Evolutionary conservation across 2,888 invertebrate species (phyloP), one percentile per base, ranked within the genome.

Genomic region (Sinhomidia bicolor): DNA sequence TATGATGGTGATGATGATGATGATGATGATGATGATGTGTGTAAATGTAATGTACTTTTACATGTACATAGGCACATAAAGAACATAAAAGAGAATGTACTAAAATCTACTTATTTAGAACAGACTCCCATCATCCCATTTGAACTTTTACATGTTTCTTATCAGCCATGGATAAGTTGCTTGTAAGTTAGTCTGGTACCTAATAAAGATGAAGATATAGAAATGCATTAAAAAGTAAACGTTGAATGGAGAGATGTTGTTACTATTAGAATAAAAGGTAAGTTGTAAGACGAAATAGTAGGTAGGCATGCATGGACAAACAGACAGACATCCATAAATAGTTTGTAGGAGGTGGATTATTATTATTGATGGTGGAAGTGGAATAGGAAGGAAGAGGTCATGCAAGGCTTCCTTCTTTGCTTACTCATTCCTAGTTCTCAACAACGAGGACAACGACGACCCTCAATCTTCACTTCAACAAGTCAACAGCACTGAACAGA

Each of bases 371-470:
- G 79, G 60, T 79, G 79, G 57, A 60, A 79, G 57, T 85, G 79
- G 78, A 79, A 74, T 60, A 85, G 85, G 85, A 85, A 85, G 85
- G 85, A 85, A 85, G 85, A 85, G 85, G 85, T 85, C 85, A 79
- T 62, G 81, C 62, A 81, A 81, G 81, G 65, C 81, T 81, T 81
- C 81, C 81, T 65, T 81, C 47, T 81, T 81, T 79, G 51, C 79
- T 60, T 60, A 79, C 57, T 79, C 57, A 79, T 36, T 79, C 41
- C 23, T n/a, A n/a, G 79, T 60, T 79, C 79, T 79, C 60, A 79
- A 41, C 36, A 1, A n/a, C n/a, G 79, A n/a, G 23, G 41, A 68
- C 4, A 32, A 14, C 41, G 76, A 20, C 51, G 76, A 76, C 76
- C 76, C 76, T 76, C 76, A 76, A 26, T 29, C 47, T 47, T 44